Evolutionary conservation across 2,888 invertebrate species (phyloP).

Genomic region (Eilema caniola): DNA sequence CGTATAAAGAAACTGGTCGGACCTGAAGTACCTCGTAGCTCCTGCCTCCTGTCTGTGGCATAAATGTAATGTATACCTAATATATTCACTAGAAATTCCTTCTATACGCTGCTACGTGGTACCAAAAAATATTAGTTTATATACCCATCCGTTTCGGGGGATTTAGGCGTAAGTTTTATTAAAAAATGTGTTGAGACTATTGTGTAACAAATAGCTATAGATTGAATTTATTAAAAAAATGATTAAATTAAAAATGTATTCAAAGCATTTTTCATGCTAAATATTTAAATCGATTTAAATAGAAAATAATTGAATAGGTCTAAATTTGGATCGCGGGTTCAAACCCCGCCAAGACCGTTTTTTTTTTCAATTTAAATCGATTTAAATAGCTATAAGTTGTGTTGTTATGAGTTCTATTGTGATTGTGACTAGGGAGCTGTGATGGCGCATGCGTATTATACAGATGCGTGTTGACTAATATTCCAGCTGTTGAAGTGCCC

Average conservation of each 20-base stretch:
- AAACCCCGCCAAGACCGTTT: no score
- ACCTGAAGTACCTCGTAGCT: neutral
- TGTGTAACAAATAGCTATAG: neutral
- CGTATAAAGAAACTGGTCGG: neutral
- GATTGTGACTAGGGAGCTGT: neutral
- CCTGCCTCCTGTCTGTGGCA: neutral
- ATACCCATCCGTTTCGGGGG: no score
- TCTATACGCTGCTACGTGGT: neutral
- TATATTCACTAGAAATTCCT: neutral
- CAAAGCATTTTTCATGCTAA: no score
- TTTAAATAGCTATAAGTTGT: no score
- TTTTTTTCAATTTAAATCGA: no score
- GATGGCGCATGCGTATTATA: neutral
- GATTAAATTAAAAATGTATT: no score
- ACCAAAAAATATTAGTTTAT: neutral
- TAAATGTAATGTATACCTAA: neutral
- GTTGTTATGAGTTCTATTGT: no score
- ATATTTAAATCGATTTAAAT: no score
- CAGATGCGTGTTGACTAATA: neutral
- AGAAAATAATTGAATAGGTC: no score
- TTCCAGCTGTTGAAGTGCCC: neutral
- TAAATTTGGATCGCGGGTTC: no score
- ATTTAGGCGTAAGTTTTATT: no score
- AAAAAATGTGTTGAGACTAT: neutral
- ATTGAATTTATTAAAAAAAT: no score